Evolutionary conservation across 2,888 invertebrate species (phyloP).

Genomic region (Athalia cordata): DNA sequence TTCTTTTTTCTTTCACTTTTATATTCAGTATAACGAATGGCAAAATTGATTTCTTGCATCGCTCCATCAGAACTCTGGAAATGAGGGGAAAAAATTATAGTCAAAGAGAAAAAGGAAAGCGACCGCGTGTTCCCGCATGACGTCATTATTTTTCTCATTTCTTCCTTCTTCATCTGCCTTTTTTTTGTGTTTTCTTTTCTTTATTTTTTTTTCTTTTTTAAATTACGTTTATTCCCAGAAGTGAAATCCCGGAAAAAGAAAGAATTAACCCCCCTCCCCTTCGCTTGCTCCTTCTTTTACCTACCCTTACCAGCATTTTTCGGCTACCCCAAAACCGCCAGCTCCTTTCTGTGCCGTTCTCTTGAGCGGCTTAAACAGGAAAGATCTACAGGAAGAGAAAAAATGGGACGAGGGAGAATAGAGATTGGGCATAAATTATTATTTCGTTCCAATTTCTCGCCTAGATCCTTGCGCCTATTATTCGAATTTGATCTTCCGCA

Average conservation of each 20-base stretch:
- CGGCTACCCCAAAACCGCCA: conserved; percentile 14
- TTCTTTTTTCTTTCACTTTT: not conserved
- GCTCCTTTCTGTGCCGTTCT: conserved; percentile 35
- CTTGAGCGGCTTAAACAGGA: conserved; percentile 40
- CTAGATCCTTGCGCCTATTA: not conserved
- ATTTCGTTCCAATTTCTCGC: conserved; percentile 25
- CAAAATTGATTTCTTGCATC: conserved; percentile 38
- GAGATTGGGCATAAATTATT: conserved; percentile 26
- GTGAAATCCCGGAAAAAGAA: conserved; percentile 25
- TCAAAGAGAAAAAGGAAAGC: not conserved
- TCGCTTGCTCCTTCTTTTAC: not conserved
- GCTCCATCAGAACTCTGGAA: not conserved
- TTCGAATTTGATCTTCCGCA: too few species aligned
- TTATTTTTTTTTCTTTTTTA: conserved; percentile 14
- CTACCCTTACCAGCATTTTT: not conserved
- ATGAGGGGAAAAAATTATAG: not conserved
- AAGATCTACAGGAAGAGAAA: conserved; percentile 40
- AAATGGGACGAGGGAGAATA: not conserved
- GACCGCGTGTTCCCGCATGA: conserved; percentile 11
- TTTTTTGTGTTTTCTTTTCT: conserved; percentile 13
- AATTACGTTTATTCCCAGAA: conserved; percentile 38
- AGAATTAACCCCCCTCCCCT: conserved; percentile 24
- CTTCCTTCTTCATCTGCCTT: not conserved
- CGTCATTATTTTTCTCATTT: conserved; percentile 37
- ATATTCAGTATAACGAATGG: conserved; percentile 30